Conservation (phyloP, 2,888 invertebrate genomes). For the Stenodera caucasica region DNA sequence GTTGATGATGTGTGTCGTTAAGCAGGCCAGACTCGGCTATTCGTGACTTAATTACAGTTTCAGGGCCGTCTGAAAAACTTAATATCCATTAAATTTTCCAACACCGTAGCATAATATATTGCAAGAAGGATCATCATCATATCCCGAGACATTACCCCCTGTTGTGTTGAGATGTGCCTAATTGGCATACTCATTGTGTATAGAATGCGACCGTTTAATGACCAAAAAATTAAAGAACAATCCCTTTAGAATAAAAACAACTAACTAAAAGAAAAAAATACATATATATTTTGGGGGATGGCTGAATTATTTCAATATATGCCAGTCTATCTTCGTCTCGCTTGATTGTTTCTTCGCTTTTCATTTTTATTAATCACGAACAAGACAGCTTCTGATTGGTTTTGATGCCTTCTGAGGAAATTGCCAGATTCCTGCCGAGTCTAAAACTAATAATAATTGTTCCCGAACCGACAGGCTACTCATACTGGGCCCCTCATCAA, state of each 20-base stretch:
- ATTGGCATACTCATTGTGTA: constrained; percentile 45
- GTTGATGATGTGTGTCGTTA: too few species aligned
- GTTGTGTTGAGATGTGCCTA: constrained; percentile 42
- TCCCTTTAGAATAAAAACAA: too few species aligned
- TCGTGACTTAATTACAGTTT: constrained; percentile 43
- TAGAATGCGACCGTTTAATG: constrained; percentile 43
- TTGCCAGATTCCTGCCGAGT: constrained; percentile 44
- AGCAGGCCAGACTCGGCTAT: constrained; percentile 8
- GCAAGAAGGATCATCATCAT: constrained; percentile 32
- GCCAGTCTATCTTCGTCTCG: constrained; percentile 2
- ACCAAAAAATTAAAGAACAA: constrained; percentile 47
- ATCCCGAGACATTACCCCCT: constrained; percentile 36
- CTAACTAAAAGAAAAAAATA: too few species aligned
- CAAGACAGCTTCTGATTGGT: constrained; percentile 48
- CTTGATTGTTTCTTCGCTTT: constrained; percentile 8
- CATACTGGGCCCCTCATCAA: constrained; percentile 49
- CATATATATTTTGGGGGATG: too few species aligned
- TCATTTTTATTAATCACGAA: constrained; percentile 46
- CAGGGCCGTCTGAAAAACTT: constrained; percentile 37
- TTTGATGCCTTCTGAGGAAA: constrained; percentile 45
- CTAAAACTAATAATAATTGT: constrained; percentile 49
- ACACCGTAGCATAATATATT: constrained; percentile 32
- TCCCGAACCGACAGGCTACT: constrained; percentile 42
- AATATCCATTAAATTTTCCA: constrained; percentile 45
- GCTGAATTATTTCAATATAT: not conserved